Base-by-base conservation (phyloP, 2,113 vertebrate genomes). In the Tupaia tana region DNA sequence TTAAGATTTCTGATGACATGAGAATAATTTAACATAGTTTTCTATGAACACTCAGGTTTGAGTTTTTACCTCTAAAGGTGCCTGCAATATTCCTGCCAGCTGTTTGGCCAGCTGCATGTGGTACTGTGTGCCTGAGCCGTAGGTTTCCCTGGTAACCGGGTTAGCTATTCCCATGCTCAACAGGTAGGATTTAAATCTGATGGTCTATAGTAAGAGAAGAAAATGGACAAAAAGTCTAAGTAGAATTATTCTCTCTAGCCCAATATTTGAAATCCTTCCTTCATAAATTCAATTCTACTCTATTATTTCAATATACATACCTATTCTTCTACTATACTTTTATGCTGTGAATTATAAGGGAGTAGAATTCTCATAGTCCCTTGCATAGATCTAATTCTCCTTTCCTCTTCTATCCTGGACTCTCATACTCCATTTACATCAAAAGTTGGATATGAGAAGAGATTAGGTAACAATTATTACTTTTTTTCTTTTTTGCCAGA, bases 161-260 rank as follows among this genome's bases (percentile, higher is more conserved):
- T 99, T 99, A 88, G 99, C 99, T 91, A 99, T 99, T 61, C 99
- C 99, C 99, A 99, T 99, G 97, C 99, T 99, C 96, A 99, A 97
- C 24, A 99, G 98, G 95, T 99, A 99, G 27, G 99, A 99, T 94
- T 99, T 99, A 97, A 99, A 99, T 74, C 99, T 99, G 93, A 99
- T 99, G 5, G 99, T 99, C 99, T 99, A 70, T 6, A 92, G 94
- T 1, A 95, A 83, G 9, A 85, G 22, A 96, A 34, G 19, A 92
- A 86, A 85, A 94, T 12, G n/a, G 22, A 97, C 7, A 58, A 67
- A 58, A 77, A 80, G 52, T 81, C 31, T n/a, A 18, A 54, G 29
- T 9, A 85, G n/a, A 89, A 64, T 87, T 73, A 82, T 29, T 89
- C 69, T 91, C 25, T 64, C 54, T 6, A 67, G 4, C 29, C 61